Evolutionary conservation across 2,797 vertebrate species (phyloP).

Genomic region (Cyclura pinguis): DNA sequence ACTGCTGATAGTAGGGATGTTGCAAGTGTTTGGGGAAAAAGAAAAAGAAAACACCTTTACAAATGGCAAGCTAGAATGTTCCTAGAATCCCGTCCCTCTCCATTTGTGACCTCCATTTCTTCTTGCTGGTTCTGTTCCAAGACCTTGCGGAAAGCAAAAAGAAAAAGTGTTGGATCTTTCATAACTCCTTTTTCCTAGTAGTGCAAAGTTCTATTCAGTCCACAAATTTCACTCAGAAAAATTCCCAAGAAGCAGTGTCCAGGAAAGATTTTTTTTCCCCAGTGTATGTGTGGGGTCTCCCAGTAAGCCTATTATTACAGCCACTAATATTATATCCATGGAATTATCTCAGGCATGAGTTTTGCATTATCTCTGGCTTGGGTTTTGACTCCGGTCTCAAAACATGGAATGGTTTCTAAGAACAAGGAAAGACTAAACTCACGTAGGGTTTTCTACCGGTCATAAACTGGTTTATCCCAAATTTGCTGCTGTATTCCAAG

Average conservation of each 20-base stretch:
- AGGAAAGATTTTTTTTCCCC: background rate
- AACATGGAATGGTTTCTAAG: conserved; percentile 5
- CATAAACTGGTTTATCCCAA: background rate
- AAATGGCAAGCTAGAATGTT: background rate
- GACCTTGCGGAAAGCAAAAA: background rate
- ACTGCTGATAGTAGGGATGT: background rate
- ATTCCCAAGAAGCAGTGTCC: background rate
- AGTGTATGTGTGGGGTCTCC: background rate
- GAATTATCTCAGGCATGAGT: too few species aligned
- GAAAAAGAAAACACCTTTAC: background rate
- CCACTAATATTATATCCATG: too few species aligned
- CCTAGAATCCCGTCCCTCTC: background rate
- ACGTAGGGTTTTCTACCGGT: background rate
- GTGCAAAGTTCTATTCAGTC: background rate
- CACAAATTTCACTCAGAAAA: background rate
- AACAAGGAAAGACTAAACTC: conserved; percentile 12
- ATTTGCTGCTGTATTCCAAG: too few species aligned
- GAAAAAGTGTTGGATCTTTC: background rate
- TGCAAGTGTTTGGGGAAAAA: too few species aligned
- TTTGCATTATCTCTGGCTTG: too few species aligned
- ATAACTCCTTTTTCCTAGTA: background rate
- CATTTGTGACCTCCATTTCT: background rate
- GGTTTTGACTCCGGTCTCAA: conserved; percentile 31
- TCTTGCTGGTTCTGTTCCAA: background rate
- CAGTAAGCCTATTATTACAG: too few species aligned